Percentiles rank a stretch among this genome's conserved stretches.
Evolutionary conservation across 2,797 vertebrate genomes (phyloP).

Genomic region (Apodemus agrarius): DNA sequence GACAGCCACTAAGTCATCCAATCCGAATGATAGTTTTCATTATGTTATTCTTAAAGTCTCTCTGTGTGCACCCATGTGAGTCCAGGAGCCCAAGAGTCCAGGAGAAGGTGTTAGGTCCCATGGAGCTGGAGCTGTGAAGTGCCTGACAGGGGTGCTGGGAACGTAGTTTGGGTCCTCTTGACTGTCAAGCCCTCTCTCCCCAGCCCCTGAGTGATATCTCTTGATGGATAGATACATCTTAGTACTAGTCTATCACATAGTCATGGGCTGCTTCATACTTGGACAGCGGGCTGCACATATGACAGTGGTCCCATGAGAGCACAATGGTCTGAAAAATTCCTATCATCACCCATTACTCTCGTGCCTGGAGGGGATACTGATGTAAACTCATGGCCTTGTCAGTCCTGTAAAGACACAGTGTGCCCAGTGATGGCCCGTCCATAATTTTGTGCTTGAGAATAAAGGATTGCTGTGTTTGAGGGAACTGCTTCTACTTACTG

Average conservation of each 20-base stretch:
- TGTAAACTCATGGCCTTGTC: not conserved
- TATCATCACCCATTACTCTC: not conserved
- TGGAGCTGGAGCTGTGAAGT: not conserved
- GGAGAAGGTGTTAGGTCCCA: not conserved
- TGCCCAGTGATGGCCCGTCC: not conserved
- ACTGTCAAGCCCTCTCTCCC: not conserved
- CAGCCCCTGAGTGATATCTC: not conserved
- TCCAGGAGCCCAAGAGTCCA: not conserved
- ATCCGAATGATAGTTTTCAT: slow-evolving; percentile 50
- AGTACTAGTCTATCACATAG: slow-evolving; percentile 20
- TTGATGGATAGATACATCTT: slow-evolving; percentile 32
- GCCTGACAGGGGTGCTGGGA: not conserved
- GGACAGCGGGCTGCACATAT: not conserved
- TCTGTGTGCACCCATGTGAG: not conserved
- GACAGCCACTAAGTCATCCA: slow-evolving; percentile 30
- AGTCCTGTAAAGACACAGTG: not conserved
- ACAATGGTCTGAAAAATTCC: not conserved
- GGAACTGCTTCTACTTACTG: not conserved
- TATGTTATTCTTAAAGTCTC: not conserved
- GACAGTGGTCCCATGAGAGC: not conserved
- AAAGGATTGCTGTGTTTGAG: not conserved
- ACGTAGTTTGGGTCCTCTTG: not conserved
- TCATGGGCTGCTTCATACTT: not conserved
- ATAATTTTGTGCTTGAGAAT: not conserved
- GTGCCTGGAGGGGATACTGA: not conserved